phyloP scores from a whole-genome alignment of 2,888 invertebrate genomes.

The Polymixis lichenea region DNA sequence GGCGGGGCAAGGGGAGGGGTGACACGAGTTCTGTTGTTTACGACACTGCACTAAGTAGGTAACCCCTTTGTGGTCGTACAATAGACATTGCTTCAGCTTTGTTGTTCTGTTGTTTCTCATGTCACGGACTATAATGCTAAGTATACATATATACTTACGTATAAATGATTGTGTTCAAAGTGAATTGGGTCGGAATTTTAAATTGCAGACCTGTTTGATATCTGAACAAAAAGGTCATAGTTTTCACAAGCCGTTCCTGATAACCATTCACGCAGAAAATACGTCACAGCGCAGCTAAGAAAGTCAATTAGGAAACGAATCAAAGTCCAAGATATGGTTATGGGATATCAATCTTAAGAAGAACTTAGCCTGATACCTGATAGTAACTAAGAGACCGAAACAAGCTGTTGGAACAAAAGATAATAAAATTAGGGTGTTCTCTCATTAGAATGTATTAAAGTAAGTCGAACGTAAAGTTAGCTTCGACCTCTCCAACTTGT shows the following conservation, averaged over 20 bases:
- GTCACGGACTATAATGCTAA: conserved; percentile 51
- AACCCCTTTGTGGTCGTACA: conserved; percentile 66
- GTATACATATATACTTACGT: not conserved
- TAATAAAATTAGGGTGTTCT: not conserved
- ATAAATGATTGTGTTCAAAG: conserved; percentile 15
- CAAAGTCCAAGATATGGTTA: not conserved
- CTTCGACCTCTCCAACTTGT: conserved; percentile 2
- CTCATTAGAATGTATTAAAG: conserved; percentile 11
- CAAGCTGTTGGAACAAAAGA: conserved; percentile 7
- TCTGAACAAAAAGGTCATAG: not conserved
- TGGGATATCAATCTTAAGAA: not conserved
- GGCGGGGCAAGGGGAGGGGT: not conserved
- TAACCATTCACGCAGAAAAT: not conserved
- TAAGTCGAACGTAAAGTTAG: conserved; percentile 14
- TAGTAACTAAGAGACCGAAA: not conserved
- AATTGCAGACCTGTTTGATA: conserved; percentile 11
- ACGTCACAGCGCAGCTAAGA: not conserved
- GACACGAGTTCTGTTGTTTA: conserved; percentile 50
- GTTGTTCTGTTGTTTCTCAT: conserved; percentile 63
- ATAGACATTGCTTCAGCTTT: conserved; percentile 65
- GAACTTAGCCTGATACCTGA: not conserved
- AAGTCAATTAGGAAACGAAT: not conserved
- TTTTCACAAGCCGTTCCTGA: not conserved
- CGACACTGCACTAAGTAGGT: conserved; percentile 65
- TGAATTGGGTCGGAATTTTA: conserved; percentile 9